These are phyloP conservation scores for Tiliqua scincoides DNA, from an alignment of 2,113 vertebrate species.

Conservation along the genomic window DNA sequence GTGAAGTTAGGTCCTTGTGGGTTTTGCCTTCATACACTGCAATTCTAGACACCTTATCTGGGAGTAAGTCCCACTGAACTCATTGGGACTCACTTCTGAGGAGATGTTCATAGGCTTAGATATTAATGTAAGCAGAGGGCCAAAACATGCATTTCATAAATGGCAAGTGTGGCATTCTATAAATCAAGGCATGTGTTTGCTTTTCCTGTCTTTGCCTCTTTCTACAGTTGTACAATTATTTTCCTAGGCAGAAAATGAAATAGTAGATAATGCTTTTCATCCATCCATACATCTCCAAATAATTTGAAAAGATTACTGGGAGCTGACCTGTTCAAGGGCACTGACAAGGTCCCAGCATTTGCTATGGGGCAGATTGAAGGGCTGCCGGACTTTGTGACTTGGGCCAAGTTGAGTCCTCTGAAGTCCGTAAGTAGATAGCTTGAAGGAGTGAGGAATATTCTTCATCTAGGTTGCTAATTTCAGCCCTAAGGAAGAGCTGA, in stretches of 20 bases:
- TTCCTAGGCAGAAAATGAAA: neutral
- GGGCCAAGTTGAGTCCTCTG: neutral
- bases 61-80: too few species aligned
- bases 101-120: neutral
- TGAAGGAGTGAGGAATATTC: neutral
- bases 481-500: fast-evolving
- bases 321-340: neutral
- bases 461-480: neutral
- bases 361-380: neutral
- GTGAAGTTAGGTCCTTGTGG: neutral
- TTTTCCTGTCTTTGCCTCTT: neutral
- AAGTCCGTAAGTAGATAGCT: neutral
- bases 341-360: neutral
- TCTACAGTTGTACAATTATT: neutral
- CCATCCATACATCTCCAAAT: neutral
- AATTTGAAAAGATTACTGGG: neutral
- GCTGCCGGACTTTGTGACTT: too few species aligned
- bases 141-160: neutral
- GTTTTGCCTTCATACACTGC: too few species aligned
- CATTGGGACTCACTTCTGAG: too few species aligned
- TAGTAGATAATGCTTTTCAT: neutral
- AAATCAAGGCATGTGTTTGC: neutral
- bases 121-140: neutral
- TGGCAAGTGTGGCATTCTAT: too few species aligned
- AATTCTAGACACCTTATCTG: too few species aligned